Evolutionary conservation across 2,113 vertebrate genomes (phyloP).

Genomic region (Sander lucioperca): DNA sequence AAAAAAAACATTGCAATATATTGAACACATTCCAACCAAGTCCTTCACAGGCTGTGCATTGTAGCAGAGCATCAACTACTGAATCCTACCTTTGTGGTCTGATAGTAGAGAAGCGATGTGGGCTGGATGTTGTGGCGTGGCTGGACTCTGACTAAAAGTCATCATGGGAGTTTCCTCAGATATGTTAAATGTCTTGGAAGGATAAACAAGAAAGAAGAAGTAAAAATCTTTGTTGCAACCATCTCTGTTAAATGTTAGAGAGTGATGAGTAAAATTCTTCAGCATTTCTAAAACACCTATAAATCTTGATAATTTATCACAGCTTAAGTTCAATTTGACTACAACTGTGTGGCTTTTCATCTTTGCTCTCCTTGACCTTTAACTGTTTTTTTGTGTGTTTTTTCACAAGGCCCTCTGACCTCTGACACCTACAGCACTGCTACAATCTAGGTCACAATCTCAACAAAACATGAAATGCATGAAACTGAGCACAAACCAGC

Average conservation of each 20-base stretch:
- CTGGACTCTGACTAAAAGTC: slow-evolving; percentile 14
- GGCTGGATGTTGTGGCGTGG: slow-evolving; percentile 6
- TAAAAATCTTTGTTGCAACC: background rate
- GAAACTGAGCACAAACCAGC: slow-evolving; percentile 68
- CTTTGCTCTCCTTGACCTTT: slow-evolving; percentile 1
- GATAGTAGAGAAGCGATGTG: background rate
- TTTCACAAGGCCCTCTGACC: background rate
- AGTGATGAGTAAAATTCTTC: background rate
- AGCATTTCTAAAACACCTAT: background rate
- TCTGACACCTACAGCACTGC: slow-evolving; percentile 3
- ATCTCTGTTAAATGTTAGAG: background rate
- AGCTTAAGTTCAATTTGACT: background rate
- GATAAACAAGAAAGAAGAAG: background rate
- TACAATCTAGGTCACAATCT: slow-evolving; percentile 13
- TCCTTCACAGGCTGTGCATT: background rate
- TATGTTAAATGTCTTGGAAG: slow-evolving; percentile 42
- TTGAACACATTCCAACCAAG: background rate
- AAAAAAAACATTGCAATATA: background rate
- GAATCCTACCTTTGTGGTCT: slow-evolving; percentile 40
- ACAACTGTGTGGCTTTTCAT: background rate
- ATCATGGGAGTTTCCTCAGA: slow-evolving; percentile 56
- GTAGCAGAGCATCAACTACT: background rate
- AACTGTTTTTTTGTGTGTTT: background rate
- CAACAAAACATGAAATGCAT: slow-evolving; percentile 5
- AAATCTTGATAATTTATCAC: background rate